Base-by-base conservation (phyloP, 2,888 invertebrate genomes). In the Podotricha telesiphe region DNA sequence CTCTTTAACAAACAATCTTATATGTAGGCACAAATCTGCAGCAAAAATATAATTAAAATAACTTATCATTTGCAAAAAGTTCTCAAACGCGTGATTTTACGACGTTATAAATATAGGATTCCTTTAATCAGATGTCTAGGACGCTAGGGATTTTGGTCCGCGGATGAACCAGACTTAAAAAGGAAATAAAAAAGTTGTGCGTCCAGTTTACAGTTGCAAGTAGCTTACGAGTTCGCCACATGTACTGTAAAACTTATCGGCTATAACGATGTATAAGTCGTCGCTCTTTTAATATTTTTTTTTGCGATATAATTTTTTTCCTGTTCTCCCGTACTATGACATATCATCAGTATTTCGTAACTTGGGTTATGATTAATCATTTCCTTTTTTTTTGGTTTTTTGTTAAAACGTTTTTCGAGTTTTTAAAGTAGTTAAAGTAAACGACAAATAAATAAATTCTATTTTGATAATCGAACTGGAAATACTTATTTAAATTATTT, bases 201-300 rank as follows among this genome's bases (percentile, higher is more conserved):
- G 82, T 80, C 83, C 80, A 79, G 78, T 80, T 77, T 76, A 74
- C 68, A 56, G 64, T 50, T 67, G 59, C 28, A 37, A 48, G 56
- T 51, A 55, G 64, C 61, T 45, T 69, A 67, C 63, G n/a, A 20
- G 61, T 61, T 67, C 59, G 67, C 51, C 45, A 40, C 40, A 65
- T 53, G 13, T 55, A 68, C 58, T 66, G 48, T 61, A 62, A 51
- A 69, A 61, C 42, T 66, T 66, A 66, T 69, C 61, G 40, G 19
- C 28, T 40, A 19, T 42, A 13, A 51, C 58, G 37, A 45, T 40
- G 51, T 7, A 42, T 34, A 34, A 17, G 37, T 63, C n/a, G 42
- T 42, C 48, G 28, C 48, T 17, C 4, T 34, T 11, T 17, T 28
- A 8, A 47, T 28, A n/a, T 48, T 28, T 28, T 61, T 61, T 59